These are phyloP conservation scores for Colletes latitarsis DNA, from an alignment of 1,140 invertebrate species.

Conservation along the genomic window DNA sequence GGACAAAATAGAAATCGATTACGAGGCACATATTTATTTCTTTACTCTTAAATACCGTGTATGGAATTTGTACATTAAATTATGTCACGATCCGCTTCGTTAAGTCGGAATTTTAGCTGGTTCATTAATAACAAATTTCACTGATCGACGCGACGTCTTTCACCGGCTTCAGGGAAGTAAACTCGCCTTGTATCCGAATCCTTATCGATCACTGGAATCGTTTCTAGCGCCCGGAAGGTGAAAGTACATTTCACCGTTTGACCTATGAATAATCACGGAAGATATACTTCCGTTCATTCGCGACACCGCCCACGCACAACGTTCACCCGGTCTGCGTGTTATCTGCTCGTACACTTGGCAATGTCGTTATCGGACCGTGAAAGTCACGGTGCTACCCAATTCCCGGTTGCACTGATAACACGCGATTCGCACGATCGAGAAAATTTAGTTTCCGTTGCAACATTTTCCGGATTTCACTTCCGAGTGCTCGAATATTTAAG, in stretches of 20 bases:
- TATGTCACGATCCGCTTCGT: too few relatives aligned
- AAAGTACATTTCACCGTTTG: slow-evolving; percentile 61
- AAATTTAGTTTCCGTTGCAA: neutral
- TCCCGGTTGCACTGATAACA: neutral
- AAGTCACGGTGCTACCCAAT: slow-evolving; percentile 34
- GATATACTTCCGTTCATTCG: slow-evolving; percentile 39
- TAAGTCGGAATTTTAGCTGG: too few relatives aligned
- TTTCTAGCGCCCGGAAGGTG: slow-evolving; percentile 9
- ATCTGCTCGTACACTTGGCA: slow-evolving; percentile 24
- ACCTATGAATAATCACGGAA: slow-evolving; percentile 54
- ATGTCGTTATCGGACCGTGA: slow-evolving; percentile 38
- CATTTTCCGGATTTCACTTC: too few relatives aligned
- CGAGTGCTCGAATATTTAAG: too few relatives aligned
- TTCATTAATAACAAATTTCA: too few relatives aligned
- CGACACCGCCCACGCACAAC: slow-evolving; percentile 18
- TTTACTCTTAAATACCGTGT: too few relatives aligned
- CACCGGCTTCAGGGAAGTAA: too few relatives aligned
- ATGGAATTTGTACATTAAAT: too few relatives aligned
- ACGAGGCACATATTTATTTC: too few relatives aligned
- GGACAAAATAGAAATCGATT: too few relatives aligned
- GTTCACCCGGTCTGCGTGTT: neutral
- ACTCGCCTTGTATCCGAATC: neutral
- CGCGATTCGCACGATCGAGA: neutral
- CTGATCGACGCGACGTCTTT: too few relatives aligned
- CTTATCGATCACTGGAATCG: neutral